phyloP scores from a whole-genome alignment of 2,888 invertebrate species.

The Apamea epomidion region DNA sequence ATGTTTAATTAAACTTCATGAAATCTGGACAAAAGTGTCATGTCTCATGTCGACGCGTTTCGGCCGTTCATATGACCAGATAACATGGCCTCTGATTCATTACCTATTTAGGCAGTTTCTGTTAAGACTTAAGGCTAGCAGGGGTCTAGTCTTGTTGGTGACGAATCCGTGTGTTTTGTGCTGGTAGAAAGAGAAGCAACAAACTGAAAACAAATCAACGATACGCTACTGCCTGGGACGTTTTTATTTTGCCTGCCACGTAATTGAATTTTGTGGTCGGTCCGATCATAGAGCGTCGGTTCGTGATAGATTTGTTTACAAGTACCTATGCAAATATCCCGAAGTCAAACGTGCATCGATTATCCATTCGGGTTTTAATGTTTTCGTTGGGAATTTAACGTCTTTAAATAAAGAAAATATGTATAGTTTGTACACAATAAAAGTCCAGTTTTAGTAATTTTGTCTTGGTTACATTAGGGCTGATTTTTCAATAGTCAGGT shows the following conservation, averaged over 20 bases:
- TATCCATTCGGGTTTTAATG: slow-evolving; percentile 52
- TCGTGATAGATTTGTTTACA: slow-evolving; percentile 76
- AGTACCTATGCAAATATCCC: slow-evolving; percentile 69
- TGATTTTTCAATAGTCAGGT: background rate
- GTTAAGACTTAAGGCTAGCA: slow-evolving; percentile 34
- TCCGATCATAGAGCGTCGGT: slow-evolving; percentile 79
- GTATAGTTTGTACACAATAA: background rate
- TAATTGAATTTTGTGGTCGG: slow-evolving; percentile 88
- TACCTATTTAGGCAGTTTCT: slow-evolving; percentile 48
- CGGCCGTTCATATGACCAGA: slow-evolving; percentile 73
- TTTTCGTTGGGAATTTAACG: slow-evolving; percentile 9
- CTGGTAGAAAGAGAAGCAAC: slow-evolving; percentile 76
- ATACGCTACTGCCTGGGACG: slow-evolving; percentile 79
- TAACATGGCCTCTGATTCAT: slow-evolving; percentile 64
- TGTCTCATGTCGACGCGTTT: slow-evolving; percentile 76
- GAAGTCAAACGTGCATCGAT: slow-evolving; percentile 63
- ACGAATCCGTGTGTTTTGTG: slow-evolving; percentile 72
- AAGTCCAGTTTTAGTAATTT: background rate
- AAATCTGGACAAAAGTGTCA: slow-evolving; percentile 81
- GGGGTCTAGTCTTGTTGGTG: slow-evolving; percentile 73
- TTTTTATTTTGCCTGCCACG: slow-evolving; percentile 88
- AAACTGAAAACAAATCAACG: slow-evolving; percentile 87
- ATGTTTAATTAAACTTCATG: slow-evolving; percentile 84
- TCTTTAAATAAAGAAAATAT: background rate
- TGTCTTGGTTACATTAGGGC: background rate